Base-by-base conservation (phyloP, 2,113 vertebrate species). In the Butorides virescens region DNA sequence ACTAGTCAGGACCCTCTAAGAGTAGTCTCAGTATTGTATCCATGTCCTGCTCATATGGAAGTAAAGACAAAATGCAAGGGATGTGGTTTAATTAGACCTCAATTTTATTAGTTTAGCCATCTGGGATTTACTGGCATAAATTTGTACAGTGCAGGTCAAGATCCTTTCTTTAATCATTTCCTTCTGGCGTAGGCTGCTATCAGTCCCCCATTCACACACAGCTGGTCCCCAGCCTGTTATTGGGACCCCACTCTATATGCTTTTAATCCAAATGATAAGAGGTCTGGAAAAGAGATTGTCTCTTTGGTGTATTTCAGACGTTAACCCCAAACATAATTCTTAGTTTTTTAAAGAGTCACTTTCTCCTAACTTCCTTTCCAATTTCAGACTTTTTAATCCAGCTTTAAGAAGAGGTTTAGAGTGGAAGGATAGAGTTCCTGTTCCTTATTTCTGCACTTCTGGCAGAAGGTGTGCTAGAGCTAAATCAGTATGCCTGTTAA, bases 51-150 rank as follows among this genome's bases (percentile, higher is more conserved):
- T 95, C 77, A 70, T 92, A 91, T 93, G 92, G 92, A 90, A 94
- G 73, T 73, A 89, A 92, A 92, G 92, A 91, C 89, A 89, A 96
- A 94, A 96, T 94, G 89, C 95, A 88, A 93, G 90, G 90, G 94
- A 95, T 95, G 94, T 91, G 96, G 80, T 97, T 96, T 97, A 96
- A 97, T 97, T 97, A 94, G 95, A 78, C 74, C 81, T 94, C 94
- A 62, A 10, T 85, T 96, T 97, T 96, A 96, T 97, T 97, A 93
- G 49, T 34, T 90, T 94, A 95, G 62, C 92, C 96, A 94, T 96
- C 87, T 96, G 94, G 81, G 95, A 93, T 91, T 97, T 97, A 85
- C 94, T 96, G 94, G 93, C 92, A 96, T 95, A 94, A 90, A 94
- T 95, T 96, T 94, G 87, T 96, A 96, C 93, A 96, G 70, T 91